Percentiles rank a stretch among this genome's conserved stretches.
phyloP scores from a whole-genome alignment of 2,888 invertebrate genomes.

The Cosmia pyralina region DNA sequence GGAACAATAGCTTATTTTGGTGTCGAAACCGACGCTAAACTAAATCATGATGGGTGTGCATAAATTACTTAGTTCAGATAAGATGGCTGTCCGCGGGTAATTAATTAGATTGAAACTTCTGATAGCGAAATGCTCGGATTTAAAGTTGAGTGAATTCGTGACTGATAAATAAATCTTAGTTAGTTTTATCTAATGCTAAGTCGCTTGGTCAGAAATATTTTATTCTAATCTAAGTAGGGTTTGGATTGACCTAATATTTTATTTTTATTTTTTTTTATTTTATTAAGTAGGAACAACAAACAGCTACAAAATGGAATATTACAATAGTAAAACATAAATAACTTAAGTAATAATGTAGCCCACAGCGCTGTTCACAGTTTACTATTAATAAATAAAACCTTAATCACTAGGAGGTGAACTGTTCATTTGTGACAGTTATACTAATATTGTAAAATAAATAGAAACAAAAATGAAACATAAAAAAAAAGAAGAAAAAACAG shows the following conservation, averaged over 20 bases:
- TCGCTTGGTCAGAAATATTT: slow-evolving; percentile 33
- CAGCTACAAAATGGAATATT: too few species aligned
- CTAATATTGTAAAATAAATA: too few species aligned
- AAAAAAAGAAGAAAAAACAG: too few species aligned
- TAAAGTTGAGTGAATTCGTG: slow-evolving; percentile 51
- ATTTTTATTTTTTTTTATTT: too few species aligned
- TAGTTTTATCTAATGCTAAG: slow-evolving; percentile 45
- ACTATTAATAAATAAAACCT: too few species aligned
- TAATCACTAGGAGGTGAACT: too few species aligned
- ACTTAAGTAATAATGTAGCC: too few species aligned
- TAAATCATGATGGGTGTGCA: slow-evolving; percentile 69
- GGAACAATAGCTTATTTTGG: slow-evolving; percentile 77
- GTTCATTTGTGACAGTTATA: too few species aligned
- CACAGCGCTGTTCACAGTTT: too few species aligned
- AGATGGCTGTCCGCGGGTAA: slow-evolving; percentile 45
- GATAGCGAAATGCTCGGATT: slow-evolving; percentile 44
- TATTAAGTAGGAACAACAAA: too few species aligned
- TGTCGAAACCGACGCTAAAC: slow-evolving; percentile 75
- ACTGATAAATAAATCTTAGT: slow-evolving; percentile 42
- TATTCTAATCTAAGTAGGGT: slow-evolving; percentile 35
- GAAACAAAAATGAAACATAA: too few species aligned
- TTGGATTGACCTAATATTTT: slow-evolving; percentile 19
- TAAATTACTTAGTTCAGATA: slow-evolving; percentile 64
- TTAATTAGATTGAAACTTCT: slow-evolving; percentile 48
- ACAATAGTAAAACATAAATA: too few species aligned